Conservation (phyloP, 2,113 vertebrate genomes). For the Nothocercus nigrocapillus region DNA sequence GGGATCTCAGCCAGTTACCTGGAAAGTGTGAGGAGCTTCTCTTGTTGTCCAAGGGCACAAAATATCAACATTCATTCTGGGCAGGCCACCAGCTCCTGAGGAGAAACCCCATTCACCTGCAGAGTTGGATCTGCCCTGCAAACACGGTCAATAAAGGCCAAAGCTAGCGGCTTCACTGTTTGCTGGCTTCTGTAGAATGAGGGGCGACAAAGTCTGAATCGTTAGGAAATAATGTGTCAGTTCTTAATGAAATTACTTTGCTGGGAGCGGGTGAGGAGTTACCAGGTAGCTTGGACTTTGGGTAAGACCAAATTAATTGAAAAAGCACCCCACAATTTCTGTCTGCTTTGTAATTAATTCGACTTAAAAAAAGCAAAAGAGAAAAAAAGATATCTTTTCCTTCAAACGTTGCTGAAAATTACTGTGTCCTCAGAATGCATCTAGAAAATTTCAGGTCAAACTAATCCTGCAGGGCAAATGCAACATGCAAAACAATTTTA, state of each 20-base stretch:
- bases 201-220: neutral
- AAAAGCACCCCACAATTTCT: neutral
- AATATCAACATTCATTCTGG: neutral
- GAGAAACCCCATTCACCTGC: conserved; percentile 3
- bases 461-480: neutral
- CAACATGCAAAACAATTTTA: neutral
- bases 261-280: neutral
- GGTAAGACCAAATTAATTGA: neutral
- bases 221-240: neutral
- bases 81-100: conserved; percentile 33
- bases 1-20: neutral
- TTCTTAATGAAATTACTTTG: neutral
- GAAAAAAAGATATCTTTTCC: neutral
- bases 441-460: conserved; percentile 43
- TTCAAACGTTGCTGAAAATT: neutral
- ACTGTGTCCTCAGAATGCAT: neutral
- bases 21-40: conserved; percentile 8
- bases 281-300: neutral
- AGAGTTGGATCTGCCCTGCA: neutral
- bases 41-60: neutral
- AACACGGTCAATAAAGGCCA: neutral
- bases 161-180: conserved; percentile 13
- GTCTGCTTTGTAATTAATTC: neutral
- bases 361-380: too few relatives aligned
- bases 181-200: neutral